Percentiles rank a stretch among this genome's conserved stretches.
Evolutionary conservation across 2,888 invertebrate genomes (phyloP).

Genomic region (Hecatera dysodea): DNA sequence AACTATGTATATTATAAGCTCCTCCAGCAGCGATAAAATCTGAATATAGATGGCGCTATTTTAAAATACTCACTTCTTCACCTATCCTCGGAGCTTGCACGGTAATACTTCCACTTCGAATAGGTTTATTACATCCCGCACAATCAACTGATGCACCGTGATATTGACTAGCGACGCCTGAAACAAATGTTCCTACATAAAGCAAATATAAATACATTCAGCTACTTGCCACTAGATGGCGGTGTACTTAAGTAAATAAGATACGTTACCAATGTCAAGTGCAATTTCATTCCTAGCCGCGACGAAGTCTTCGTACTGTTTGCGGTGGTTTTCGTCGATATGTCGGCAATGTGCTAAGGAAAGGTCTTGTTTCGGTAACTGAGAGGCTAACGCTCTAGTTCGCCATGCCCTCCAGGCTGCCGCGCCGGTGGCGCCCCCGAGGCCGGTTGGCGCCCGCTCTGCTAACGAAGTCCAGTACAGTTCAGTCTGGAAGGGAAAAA

Average conservation of each 20-base stretch:
- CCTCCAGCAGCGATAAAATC: accelerated
- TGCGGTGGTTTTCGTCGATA: constrained; percentile 94
- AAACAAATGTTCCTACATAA: constrained; percentile 63
- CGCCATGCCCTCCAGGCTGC: constrained; percentile 87
- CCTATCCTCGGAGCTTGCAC: constrained; percentile 96
- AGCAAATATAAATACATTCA: constrained; percentile 49
- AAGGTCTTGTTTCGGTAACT: constrained; percentile 98
- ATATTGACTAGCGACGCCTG: constrained; percentile 92
- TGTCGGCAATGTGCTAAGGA: constrained; percentile 97
- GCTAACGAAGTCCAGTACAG: constrained; percentile 97
- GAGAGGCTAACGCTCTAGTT: constrained; percentile 93
- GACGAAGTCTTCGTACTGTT: constrained; percentile 98
- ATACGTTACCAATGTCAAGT: constrained; percentile 95
- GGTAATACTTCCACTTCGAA: constrained; percentile 95
- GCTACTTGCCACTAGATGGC: constrained; percentile 75
- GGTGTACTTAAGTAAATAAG: constrained; percentile 21
- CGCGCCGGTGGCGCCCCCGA: constrained; percentile 84
- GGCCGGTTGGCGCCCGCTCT: constrained; percentile 91
- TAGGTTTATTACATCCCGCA: constrained; percentile 94
- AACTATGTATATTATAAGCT: constrained; percentile 14
- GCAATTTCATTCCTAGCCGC: constrained; percentile 98
- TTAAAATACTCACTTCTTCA: constrained; percentile 87
- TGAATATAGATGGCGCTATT: constrained; percentile 44
- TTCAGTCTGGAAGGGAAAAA: constrained; percentile 93
- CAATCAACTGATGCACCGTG: constrained; percentile 92